Percentiles rank a stretch among this genome's conserved stretches.
Conservation (phyloP, 2,113 vertebrate genomes). For the Oreochromis aureus region DNA sequence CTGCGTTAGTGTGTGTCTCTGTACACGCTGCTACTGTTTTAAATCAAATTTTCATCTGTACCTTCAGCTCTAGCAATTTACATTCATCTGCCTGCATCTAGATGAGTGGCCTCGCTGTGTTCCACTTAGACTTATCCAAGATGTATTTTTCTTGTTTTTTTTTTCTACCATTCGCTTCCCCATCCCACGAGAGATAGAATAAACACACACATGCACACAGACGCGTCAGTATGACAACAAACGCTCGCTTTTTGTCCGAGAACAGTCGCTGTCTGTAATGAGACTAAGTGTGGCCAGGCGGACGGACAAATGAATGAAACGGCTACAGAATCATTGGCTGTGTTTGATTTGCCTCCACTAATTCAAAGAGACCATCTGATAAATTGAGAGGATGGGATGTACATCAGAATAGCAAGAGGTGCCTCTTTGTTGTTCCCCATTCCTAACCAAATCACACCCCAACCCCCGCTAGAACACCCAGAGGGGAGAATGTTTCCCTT, state of each 20-base stretch:
- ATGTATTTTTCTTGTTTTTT: neutral
- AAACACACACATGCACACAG: neutral
- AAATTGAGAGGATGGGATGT: slow-evolving; percentile 62
- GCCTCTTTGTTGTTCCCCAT: slow-evolving; percentile 58
- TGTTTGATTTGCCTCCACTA: slow-evolving; percentile 64
- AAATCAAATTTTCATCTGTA: slow-evolving; percentile 16
- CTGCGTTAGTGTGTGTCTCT: neutral
- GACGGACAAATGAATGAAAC: slow-evolving; percentile 56
- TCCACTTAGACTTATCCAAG: slow-evolving; percentile 5
- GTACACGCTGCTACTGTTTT: neutral
- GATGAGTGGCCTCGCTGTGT: slow-evolving; percentile 8
- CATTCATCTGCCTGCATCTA: slow-evolving; percentile 26
- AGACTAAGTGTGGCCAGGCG: slow-evolving; percentile 51
- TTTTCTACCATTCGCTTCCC: neutral
- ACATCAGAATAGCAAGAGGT: slow-evolving; percentile 66
- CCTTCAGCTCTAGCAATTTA: slow-evolving; percentile 1
- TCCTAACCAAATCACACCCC: slow-evolving; percentile 58
- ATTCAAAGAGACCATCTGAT: slow-evolving; percentile 67
- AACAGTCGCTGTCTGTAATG: slow-evolving; percentile 42
- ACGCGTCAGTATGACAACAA: slow-evolving; percentile 7
- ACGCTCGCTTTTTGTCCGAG: slow-evolving; percentile 12
- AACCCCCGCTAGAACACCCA: slow-evolving; percentile 43
- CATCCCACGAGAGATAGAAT: neutral
- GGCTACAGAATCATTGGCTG: slow-evolving; percentile 49
- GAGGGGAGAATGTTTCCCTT: slow-evolving; percentile 53